These are phyloP conservation scores for Luffia ferchaultella DNA, from an alignment of 2,888 invertebrate species.

Conservation along the genomic window DNA sequence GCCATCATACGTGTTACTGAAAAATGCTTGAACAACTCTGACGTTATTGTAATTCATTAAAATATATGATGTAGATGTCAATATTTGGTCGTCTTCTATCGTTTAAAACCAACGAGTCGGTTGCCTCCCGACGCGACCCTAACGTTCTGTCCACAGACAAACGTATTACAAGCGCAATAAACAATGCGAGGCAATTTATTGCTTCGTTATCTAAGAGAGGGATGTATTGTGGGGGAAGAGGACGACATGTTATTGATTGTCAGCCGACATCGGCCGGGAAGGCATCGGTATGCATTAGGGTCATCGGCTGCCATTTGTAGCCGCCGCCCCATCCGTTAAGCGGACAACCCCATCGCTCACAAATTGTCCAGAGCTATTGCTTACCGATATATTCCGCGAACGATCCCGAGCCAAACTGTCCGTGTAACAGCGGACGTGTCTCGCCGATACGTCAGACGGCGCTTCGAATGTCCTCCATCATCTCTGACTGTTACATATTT, in stretches of 20 bases:
- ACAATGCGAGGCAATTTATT: neutral
- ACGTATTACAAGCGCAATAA: neutral
- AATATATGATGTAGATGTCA: no score
- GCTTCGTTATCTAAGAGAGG: neutral
- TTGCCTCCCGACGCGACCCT: neutral
- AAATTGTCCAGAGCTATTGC: neutral
- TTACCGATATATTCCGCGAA: no score
- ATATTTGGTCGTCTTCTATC: no score
- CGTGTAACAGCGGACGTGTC: neutral
- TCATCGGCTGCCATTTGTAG: neutral
- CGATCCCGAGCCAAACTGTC: no score
- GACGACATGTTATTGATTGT: neutral
- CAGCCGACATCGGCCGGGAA: neutral
- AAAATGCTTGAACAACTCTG: no score
- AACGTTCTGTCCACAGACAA: neutral
- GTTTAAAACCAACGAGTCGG: no score
- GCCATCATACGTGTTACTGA: no score
- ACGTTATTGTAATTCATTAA: no score
- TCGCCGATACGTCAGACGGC: neutral
- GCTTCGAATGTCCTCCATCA: neutral
- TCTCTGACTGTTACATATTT: no score
- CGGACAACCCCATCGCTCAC: neutral
- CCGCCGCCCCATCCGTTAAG: neutral
- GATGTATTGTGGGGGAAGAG: neutral
- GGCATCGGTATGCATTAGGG: neutral